Conservation (phyloP, 2,113 vertebrate species). For the Cebus imitator region DNA sequence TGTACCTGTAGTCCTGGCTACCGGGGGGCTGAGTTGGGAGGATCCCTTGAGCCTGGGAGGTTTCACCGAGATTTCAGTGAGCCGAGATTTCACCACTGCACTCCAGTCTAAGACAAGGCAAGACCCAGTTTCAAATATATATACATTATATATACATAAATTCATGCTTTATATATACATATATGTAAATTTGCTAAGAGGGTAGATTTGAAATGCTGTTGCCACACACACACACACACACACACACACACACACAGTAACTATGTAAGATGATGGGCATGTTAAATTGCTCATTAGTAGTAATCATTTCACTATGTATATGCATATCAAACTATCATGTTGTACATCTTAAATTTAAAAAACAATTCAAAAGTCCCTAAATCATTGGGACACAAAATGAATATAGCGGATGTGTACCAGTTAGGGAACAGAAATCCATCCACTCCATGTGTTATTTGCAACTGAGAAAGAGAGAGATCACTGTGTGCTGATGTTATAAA, state of each 20-base stretch:
- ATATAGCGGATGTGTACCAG: neutral
- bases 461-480: neutral
- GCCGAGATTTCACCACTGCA: no score
- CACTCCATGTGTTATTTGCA: neutral
- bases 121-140: no score
- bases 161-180: no score
- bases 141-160: no score
- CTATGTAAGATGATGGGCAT: neutral
- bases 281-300: neutral
- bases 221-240: fast-evolving
- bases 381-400: neutral
- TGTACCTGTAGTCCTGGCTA: no score
- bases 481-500: neutral
- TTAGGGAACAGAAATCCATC: neutral
- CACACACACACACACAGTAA: no score
- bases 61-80: no score
- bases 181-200: neutral
- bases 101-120: no score
- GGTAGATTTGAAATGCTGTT: neutral
- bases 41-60: no score
- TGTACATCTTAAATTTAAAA: neutral
- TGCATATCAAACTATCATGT: neutral
- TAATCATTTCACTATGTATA: neutral
- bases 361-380: no score
- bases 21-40: no score